Percentiles rank a stretch among this genome's conserved stretches.
These are phyloP conservation scores for Sebastiscus tertius DNA, from an alignment of 2,797 vertebrate genomes.

Conservation along the genomic window DNA sequence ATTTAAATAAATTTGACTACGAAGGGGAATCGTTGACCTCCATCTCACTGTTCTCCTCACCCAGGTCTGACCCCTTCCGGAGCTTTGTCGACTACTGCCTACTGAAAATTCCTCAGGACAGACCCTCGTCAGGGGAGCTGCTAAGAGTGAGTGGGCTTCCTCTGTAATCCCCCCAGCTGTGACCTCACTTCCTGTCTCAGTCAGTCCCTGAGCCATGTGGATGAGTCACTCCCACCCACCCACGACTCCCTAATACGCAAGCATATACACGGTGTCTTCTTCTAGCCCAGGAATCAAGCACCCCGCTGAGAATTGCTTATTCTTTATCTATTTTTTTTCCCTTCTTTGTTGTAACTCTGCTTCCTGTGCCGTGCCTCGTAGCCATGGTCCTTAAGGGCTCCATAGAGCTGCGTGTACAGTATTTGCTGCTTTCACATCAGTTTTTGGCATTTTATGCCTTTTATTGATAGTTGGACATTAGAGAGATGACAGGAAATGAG, in stretches of 20 bases:
- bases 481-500: background rate
- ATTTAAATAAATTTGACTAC: slow-evolving; percentile 10
- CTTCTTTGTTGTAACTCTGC: background rate
- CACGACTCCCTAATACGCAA: slow-evolving; percentile 51
- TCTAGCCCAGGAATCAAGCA: slow-evolving; percentile 28
- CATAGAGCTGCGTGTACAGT: background rate
- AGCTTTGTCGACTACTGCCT: slow-evolving; percentile 99
- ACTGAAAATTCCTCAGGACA: slow-evolving; percentile 99
- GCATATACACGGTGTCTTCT: slow-evolving; percentile 39
- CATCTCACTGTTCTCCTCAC: slow-evolving; percentile 32
- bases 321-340: background rate
- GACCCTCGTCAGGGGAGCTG: slow-evolving; percentile 94
- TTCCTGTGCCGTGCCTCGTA: slow-evolving; percentile 17
- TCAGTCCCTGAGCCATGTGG: slow-evolving; percentile 49
- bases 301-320: slow-evolving; percentile 42
- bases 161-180: slow-evolving; percentile 61
- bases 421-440: slow-evolving; percentile 33
- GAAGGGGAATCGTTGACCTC: slow-evolving; percentile 15
- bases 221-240: slow-evolving; percentile 76
- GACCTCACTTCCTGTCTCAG: slow-evolving; percentile 76
- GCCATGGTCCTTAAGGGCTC: background rate
- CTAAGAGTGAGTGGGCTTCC: slow-evolving; percentile 89
- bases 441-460: background rate
- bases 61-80: slow-evolving; percentile 95
- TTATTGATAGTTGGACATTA: background rate